These are phyloP conservation scores for Corbicula japonica DNA, from an alignment of 2,888 invertebrate species.

Conservation along the genomic window DNA sequence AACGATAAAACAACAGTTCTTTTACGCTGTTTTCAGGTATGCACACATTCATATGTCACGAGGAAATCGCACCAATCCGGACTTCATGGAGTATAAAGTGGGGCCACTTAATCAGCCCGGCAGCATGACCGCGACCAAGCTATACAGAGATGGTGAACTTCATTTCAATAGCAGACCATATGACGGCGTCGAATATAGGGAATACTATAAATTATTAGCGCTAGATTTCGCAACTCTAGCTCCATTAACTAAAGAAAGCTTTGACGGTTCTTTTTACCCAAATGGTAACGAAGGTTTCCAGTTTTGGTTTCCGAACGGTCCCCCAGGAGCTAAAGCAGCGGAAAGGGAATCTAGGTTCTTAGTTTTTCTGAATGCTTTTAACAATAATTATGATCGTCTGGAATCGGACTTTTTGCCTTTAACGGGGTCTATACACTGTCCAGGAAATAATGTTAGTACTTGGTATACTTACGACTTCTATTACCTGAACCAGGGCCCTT, in stretches of 20 bases:
- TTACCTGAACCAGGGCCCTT: too few species aligned
- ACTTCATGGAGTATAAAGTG: slow-evolving; percentile 66
- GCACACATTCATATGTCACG: slow-evolving; percentile 58
- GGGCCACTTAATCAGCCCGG: slow-evolving; percentile 55
- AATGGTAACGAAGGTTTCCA: slow-evolving; percentile 16
- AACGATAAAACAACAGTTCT: too few species aligned
- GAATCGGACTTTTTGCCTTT: too few species aligned
- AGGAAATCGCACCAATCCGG: slow-evolving; percentile 36
- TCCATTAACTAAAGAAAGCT: slow-evolving; percentile 58
- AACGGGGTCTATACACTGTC: slow-evolving; percentile 56
- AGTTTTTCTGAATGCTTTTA: too few species aligned
- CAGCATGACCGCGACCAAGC: slow-evolving; percentile 22
- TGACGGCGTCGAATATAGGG: slow-evolving; percentile 35
- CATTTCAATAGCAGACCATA: too few species aligned
- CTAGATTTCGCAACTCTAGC: slow-evolving; percentile 29
- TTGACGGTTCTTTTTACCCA: slow-evolving; percentile 56
- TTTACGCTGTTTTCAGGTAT: too few species aligned
- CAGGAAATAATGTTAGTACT: slow-evolving; percentile 27
- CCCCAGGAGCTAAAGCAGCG: slow-evolving; percentile 22
- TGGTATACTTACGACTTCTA: slow-evolving; percentile 63
- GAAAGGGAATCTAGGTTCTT: too few species aligned
- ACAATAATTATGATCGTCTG: too few species aligned
- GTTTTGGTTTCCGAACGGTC: slow-evolving; percentile 36
- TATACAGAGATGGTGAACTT: slow-evolving; percentile 44
- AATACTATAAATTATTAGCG: slow-evolving; percentile 6